Conservation (phyloP, 2,113 vertebrate species). For the Leuciscus idus region DNA sequence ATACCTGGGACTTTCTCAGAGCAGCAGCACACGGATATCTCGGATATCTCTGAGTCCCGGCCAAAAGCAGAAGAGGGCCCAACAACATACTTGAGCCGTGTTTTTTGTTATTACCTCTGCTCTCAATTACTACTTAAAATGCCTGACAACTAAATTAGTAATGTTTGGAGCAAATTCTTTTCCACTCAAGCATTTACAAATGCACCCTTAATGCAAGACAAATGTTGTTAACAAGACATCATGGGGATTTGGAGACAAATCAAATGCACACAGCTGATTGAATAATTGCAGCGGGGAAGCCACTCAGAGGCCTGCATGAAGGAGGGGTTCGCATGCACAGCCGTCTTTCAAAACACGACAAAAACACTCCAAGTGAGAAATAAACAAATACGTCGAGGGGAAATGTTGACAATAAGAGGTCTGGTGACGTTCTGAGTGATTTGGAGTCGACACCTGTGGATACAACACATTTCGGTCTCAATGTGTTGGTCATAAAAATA, state of each 20-base stretch:
- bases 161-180: slow-evolving; percentile 61
- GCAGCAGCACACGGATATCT: slow-evolving; percentile 52
- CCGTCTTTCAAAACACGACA: slow-evolving; percentile 18
- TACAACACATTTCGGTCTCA: not conserved
- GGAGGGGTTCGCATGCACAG: slow-evolving; percentile 35
- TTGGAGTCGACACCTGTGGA: not conserved
- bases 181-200: slow-evolving; percentile 56
- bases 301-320: slow-evolving; percentile 50
- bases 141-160: slow-evolving; percentile 66
- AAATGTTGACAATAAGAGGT: not conserved
- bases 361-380: not conserved
- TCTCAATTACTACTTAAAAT: slow-evolving; percentile 68
- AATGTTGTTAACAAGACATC: slow-evolving; percentile 71
- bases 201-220: slow-evolving; percentile 67
- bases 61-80: slow-evolving; percentile 58
- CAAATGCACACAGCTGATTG: slow-evolving; percentile 62
- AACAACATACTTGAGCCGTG: slow-evolving; percentile 42
- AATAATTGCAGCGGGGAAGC: slow-evolving; percentile 62
- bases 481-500: slow-evolving; percentile 20
- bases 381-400: not conserved
- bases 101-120: slow-evolving; percentile 59
- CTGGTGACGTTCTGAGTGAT: not conserved
- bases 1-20: slow-evolving; percentile 12
- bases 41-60: slow-evolving; percentile 32
- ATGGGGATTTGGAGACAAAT: slow-evolving; percentile 56